Base-by-base conservation (phyloP, 2,797 vertebrate genomes). In the Australoheros facetus region DNA sequence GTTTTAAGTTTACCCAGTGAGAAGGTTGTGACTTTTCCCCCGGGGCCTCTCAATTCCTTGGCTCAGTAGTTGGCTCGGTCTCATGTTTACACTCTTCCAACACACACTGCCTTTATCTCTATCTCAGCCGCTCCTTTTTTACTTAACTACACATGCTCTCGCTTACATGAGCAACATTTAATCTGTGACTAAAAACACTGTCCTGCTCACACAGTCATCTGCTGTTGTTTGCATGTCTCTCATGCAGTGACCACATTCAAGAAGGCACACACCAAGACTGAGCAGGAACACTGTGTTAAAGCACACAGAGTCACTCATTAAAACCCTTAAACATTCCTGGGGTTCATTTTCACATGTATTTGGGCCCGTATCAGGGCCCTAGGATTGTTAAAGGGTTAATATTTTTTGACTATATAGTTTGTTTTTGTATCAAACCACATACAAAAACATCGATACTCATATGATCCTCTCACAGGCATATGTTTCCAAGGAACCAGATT, bases 1-100 rank as follows among this genome's bases (percentile, higher is more conserved):
- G 34, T 53, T 71, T 28, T 34, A 87, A 74, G 79, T 34, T 76
- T 90, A 88, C 80, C 81, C 86, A 86, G n/a, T 16, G 2, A 81
- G 60, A 69, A 28, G 79, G 79, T 84, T 69, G 56, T 69, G 60
- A 78, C 70, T 75, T 70, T 57, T 87, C 87, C 85, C 84, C 55
- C 7, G 1, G 62, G 91, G 79, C 80, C 75, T 91, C 78, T 86
- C 66, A 2, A 62, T 85, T 92, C 85, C 75, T 77, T 23, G 28
- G 82, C 84, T 85, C 82, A 71, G 53, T 87, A 81, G 79, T 86
- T 87, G 85, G 82, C 84, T 87, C 79, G 12, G 85, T 82, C 75
- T 92, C 84, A 85, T 85, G 76, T 91, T 88, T 84, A 91, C 81
- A 73, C 81, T 80, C 73, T 48, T 77, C 54, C 32, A 66, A 73